These are phyloP conservation scores for Cromileptes altivelis DNA, from an alignment of 2,113 vertebrate species.

Conservation along the genomic window DNA sequence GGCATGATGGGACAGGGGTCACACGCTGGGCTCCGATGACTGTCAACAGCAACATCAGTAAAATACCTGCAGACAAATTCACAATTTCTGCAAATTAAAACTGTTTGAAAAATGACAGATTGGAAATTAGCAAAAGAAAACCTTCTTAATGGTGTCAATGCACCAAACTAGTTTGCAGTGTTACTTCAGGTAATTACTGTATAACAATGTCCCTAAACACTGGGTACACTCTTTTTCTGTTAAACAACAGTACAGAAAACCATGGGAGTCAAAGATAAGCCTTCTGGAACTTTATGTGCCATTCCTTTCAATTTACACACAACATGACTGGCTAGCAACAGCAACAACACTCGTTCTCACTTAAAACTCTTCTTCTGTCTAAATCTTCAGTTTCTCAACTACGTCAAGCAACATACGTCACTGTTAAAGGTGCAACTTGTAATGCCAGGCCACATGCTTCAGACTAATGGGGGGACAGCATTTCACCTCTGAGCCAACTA, in stretches of 20 bases:
- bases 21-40: slow-evolving; percentile 48
- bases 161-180: too few species aligned
- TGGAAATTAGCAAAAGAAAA: background rate
- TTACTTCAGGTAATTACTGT: background rate
- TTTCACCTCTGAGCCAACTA: too few species aligned
- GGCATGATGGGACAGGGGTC: slow-evolving; percentile 65
- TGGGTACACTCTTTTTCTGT: too few species aligned
- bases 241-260: too few species aligned
- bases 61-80: slow-evolving; percentile 73
- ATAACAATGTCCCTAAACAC: too few species aligned
- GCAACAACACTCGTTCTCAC: background rate
- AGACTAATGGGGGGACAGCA: too few species aligned
- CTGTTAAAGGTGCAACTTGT: too few species aligned
- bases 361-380: background rate
- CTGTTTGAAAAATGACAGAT: background rate
- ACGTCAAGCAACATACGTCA: too few species aligned
- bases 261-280: too few species aligned
- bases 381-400: too few species aligned
- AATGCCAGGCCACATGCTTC: too few species aligned
- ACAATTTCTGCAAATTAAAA: background rate
- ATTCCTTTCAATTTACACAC: background rate
- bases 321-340: too few species aligned
- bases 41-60: slow-evolving; percentile 75
- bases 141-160: background rate
- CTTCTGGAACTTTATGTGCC: background rate